A percentile compares a stretch with the other conserved stretches of the same genome.
Evolutionary conservation across 2,888 invertebrate genomes (phyloP).

Genomic region (Ectobius pallidus): DNA sequence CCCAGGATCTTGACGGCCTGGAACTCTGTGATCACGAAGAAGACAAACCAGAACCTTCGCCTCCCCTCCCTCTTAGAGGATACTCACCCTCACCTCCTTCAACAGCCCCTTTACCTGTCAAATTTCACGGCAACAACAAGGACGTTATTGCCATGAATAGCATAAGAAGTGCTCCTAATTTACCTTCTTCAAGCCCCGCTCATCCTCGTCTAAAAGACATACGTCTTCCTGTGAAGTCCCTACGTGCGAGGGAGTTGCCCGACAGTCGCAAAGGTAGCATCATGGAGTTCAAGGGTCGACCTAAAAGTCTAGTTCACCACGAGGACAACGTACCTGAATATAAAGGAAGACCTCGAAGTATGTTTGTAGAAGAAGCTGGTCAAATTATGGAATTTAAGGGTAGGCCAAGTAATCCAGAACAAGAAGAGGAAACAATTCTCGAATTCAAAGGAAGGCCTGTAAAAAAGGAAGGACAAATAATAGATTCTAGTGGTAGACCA

Average conservation of each 20-base stretch:
- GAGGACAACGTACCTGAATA: slow-evolving; percentile 26
- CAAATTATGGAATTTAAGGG: slow-evolving; percentile 76
- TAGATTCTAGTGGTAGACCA: slow-evolving; percentile 44
- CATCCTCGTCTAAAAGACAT: slow-evolving; percentile 75
- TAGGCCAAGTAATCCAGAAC: slow-evolving; percentile 56
- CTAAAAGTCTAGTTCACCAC: slow-evolving; percentile 49
- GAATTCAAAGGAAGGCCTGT: slow-evolving; percentile 43
- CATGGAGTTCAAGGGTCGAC: slow-evolving; percentile 72
- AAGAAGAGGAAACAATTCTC: slow-evolving; percentile 31
- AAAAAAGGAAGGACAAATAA: slow-evolving; percentile 45
- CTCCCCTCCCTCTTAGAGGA: slow-evolving; percentile 67
- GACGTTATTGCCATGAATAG: slow-evolving; percentile 70
- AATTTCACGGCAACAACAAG: slow-evolving; percentile 69
- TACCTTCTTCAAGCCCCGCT: slow-evolving; percentile 70
- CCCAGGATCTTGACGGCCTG: slow-evolving; percentile 54
- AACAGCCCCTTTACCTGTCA: slow-evolving; percentile 81
- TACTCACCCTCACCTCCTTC: slow-evolving; percentile 85
- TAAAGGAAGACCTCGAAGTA: slow-evolving; percentile 50
- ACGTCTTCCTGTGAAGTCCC: slow-evolving; percentile 73
- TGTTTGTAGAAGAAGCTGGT: slow-evolving; percentile 53
- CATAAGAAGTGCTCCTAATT: slow-evolving; percentile 79
- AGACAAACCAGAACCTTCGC: slow-evolving; percentile 48
- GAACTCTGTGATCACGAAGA: slow-evolving; percentile 53
- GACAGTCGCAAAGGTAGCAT: slow-evolving; percentile 48
- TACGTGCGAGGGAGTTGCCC: slow-evolving; percentile 66